A percentile compares a stretch with the other conserved stretches of the same genome.
Evolutionary conservation across 2,888 invertebrate species (phyloP).

Genomic region (Monopis laevigella): DNA sequence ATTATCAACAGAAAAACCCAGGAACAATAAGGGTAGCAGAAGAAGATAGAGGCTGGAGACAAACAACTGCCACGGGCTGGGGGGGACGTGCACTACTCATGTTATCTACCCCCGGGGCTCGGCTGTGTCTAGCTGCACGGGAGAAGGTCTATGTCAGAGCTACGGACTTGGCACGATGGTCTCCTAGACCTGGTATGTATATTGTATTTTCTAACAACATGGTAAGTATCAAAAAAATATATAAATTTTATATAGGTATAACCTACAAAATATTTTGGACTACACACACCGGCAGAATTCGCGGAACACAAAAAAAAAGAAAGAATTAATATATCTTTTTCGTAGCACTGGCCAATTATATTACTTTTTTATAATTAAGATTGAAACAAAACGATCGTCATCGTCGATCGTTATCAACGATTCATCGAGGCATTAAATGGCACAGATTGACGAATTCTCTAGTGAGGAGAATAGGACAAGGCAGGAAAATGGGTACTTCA

Average conservation of each 20-base stretch:
- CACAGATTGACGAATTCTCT: too few species aligned
- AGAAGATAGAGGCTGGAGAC: slow-evolving; percentile 86
- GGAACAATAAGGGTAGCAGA: slow-evolving; percentile 90
- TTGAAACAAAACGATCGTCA: too few species aligned
- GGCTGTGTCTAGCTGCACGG: slow-evolving; percentile 80
- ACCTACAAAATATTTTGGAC: background rate
- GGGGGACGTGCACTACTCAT: slow-evolving; percentile 76
- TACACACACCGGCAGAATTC: background rate
- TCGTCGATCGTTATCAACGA: too few species aligned
- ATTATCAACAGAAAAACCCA: slow-evolving; percentile 80
- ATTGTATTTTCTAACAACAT: slow-evolving; percentile 2
- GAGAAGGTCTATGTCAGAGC: slow-evolving; percentile 81
- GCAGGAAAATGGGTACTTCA: too few species aligned
- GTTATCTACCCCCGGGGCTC: slow-evolving; percentile 68
- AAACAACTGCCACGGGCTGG: slow-evolving; percentile 85
- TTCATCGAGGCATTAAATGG: too few species aligned
- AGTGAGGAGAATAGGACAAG: too few species aligned
- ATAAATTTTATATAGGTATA: background rate
- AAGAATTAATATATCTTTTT: too few species aligned
- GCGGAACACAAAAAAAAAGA: too few species aligned
- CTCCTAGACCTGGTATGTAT: slow-evolving; percentile 74
- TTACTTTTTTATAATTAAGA: too few species aligned
- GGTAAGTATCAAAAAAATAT: background rate
- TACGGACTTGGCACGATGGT: slow-evolving; percentile 82
- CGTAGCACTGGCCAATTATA: too few species aligned